Conservation (phyloP, 2,797 vertebrate species). For the Alexandromys oeconomus region DNA sequence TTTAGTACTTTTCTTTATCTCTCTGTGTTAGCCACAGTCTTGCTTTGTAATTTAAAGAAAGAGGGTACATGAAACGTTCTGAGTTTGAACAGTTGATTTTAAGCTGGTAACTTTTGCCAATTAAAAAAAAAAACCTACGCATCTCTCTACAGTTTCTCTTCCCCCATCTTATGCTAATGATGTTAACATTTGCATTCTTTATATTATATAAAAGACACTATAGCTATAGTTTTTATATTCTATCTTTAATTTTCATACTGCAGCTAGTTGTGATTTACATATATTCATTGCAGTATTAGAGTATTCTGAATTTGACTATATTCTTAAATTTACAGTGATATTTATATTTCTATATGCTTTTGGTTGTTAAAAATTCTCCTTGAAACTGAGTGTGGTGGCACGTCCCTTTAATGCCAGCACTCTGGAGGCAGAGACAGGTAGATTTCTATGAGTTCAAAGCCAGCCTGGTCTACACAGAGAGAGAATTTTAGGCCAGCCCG, state of each 20-base stretch:
- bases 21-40: background rate
- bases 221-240: background rate
- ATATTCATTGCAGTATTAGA: background rate
- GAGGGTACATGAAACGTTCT: background rate
- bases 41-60: background rate
- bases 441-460: background rate
- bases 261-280: background rate
- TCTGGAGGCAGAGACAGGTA: background rate
- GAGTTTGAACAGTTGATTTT: background rate
- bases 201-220: background rate
- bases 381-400: background rate
- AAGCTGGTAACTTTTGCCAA: background rate
- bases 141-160: background rate
- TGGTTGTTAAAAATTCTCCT: background rate
- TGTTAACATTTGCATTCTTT: conserved; percentile 7
- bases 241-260: conserved; percentile 5
- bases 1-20: background rate
- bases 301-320: background rate
- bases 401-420: background rate
- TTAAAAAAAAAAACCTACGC: background rate
- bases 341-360: background rate
- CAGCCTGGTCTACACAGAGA: background rate
- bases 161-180: background rate
- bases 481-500: background rate
- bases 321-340: conserved; percentile 17